These are phyloP conservation scores for Chloromyia formosa DNA, from an alignment of 2,888 invertebrate genomes.

Conservation along the genomic window DNA sequence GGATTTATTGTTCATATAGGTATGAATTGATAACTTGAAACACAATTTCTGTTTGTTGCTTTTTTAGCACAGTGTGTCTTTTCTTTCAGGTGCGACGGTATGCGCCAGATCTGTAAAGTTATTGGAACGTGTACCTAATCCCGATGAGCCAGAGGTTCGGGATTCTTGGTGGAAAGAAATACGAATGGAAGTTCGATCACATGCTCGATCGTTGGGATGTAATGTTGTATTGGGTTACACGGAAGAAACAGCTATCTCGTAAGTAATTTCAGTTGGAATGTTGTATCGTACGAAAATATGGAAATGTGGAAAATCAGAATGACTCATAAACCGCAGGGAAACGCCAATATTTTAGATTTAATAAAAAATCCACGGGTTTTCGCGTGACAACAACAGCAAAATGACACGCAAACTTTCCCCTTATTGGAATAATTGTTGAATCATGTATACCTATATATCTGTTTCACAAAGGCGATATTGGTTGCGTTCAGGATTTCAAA, in stretches of 20 bases:
- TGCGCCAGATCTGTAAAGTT: slow-evolving; percentile 86
- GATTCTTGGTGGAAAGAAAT: slow-evolving; percentile 98
- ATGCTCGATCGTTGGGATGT: slow-evolving; percentile 90
- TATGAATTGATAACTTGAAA: slow-evolving; percentile 59
- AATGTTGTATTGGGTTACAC: slow-evolving; percentile 93
- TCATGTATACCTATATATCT: no score
- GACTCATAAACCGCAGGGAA: no score
- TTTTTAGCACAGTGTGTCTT: not conserved
- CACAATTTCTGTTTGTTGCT: no score
- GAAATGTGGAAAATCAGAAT: no score
- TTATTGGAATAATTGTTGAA: no score
- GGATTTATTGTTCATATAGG: slow-evolving; percentile 91
- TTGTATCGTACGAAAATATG: no score
- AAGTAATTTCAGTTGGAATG: slow-evolving; percentile 59
- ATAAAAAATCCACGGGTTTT: no score
- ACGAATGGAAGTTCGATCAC: slow-evolving; percentile 92
- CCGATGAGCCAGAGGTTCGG: slow-evolving; percentile 89
- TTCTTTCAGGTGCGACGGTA: slow-evolving; percentile 75
- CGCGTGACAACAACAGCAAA: no score
- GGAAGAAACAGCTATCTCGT: slow-evolving; percentile 95
- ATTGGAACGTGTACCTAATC: slow-evolving; percentile 80
- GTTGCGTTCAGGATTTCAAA: no score
- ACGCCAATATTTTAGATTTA: no score
- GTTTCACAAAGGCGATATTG: no score
- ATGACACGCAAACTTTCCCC: no score